Evolutionary conservation across 2,797 vertebrate species (phyloP).

Genomic region (Trachops cirrhosus): DNA sequence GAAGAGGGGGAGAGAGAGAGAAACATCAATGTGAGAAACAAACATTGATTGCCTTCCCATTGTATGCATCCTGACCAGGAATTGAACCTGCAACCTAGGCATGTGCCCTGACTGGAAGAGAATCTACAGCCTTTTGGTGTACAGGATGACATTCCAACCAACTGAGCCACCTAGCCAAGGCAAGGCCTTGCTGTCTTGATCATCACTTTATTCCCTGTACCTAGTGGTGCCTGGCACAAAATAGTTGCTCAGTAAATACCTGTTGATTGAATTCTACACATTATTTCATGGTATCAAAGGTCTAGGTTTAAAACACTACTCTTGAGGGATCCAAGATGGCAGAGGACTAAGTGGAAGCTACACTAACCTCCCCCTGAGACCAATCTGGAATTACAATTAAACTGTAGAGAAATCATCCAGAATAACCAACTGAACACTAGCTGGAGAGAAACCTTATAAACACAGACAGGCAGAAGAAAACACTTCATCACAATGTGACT

Average conservation of each 20-base stretch:
- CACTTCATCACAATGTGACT: too few relatives aligned
- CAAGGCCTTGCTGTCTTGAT: neutral
- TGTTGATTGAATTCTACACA: neutral
- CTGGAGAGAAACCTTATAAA: too few relatives aligned
- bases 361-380: too few relatives aligned
- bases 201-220: neutral
- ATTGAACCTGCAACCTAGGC: neutral
- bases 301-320: slow-evolving; percentile 9
- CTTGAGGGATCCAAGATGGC: neutral
- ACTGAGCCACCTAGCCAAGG: neutral
- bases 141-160: neutral
- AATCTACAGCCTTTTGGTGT: neutral
- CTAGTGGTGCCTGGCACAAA: neutral
- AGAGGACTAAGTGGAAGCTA: too few relatives aligned
- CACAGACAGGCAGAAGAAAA: too few relatives aligned
- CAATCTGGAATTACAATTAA: too few relatives aligned
- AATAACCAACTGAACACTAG: too few relatives aligned
- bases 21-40: neutral
- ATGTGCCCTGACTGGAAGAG: neutral
- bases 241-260: neutral
- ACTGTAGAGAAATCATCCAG: too few relatives aligned
- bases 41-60: neutral
- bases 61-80: neutral
- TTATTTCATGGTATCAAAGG: neutral
- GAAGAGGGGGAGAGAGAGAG: neutral